phyloP scores from a whole-genome alignment of 2,113 vertebrate species.

The Noctilio leporinus region DNA sequence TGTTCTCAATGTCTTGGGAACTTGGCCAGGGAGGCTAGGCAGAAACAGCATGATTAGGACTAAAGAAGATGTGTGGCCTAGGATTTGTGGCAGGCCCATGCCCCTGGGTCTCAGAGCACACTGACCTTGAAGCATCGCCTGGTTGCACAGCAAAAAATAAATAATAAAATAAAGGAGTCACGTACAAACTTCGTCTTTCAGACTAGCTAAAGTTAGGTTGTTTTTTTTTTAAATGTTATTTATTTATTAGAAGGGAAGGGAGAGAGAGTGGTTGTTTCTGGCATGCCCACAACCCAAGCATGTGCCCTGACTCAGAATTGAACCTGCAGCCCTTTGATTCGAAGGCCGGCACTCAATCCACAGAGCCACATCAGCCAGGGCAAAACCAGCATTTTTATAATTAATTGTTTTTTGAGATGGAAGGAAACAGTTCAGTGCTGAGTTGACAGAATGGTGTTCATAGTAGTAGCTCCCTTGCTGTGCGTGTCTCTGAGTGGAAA shows the following conservation, averaged over 20 bases:
- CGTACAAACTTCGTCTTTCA: neutral
- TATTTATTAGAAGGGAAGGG: too few species aligned
- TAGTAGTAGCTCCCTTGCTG: neutral
- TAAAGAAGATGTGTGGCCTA: neutral
- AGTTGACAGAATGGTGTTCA: neutral
- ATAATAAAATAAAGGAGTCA: neutral
- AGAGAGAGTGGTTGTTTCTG: too few species aligned
- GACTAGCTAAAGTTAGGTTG: neutral
- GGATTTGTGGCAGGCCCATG: neutral
- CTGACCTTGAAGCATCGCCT: neutral
- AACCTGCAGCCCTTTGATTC: too few species aligned
- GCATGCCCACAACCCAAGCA: too few species aligned
- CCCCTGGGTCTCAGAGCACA: neutral
- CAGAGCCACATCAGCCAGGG: too few species aligned
- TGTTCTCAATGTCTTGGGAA: neutral
- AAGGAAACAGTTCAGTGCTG: neutral
- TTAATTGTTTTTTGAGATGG: neutral
- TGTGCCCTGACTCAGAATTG: too few species aligned
- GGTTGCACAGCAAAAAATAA: neutral
- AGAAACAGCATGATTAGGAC: neutral
- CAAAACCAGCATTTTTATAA: conserved; percentile 4
- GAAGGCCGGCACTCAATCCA: too few species aligned
- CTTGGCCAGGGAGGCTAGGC: neutral
- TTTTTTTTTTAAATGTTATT: too few species aligned
- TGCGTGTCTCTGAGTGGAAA: neutral